Conservation (phyloP, 2,113 vertebrate genomes). For the Geococcyx californianus region DNA sequence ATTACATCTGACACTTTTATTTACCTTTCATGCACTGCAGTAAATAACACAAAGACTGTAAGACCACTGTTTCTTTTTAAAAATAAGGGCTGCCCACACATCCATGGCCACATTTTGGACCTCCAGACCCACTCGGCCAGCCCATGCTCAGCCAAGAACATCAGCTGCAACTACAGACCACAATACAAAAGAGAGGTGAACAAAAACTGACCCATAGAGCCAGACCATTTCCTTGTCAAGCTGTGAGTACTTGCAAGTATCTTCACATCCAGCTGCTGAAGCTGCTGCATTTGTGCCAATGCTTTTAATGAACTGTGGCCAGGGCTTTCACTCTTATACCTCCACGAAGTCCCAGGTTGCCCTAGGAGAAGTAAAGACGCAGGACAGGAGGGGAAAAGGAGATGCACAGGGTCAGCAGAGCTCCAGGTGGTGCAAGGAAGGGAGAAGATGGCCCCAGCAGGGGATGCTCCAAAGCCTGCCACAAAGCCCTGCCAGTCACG, state of each 20-base stretch:
- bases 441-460: neutral
- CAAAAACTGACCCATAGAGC: neutral
- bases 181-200: neutral
- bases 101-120: neutral
- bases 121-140: rapidly evolving
- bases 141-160: neutral
- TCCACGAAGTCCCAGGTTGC: neutral
- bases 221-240: neutral
- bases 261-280: neutral
- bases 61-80: neutral
- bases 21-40: neutral
- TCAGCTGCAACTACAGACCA: neutral
- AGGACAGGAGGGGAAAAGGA: neutral
- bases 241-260: neutral
- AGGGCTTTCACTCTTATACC: neutral
- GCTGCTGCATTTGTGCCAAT: neutral
- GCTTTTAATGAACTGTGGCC: neutral
- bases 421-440: neutral
- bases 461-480: neutral
- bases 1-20: neutral
- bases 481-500: neutral
- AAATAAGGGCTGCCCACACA: neutral
- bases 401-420: neutral
- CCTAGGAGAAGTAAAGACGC: neutral
- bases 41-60: neutral